Conservation (phyloP, 2,113 vertebrate genomes). For the Physeter macrocephalus region DNA sequence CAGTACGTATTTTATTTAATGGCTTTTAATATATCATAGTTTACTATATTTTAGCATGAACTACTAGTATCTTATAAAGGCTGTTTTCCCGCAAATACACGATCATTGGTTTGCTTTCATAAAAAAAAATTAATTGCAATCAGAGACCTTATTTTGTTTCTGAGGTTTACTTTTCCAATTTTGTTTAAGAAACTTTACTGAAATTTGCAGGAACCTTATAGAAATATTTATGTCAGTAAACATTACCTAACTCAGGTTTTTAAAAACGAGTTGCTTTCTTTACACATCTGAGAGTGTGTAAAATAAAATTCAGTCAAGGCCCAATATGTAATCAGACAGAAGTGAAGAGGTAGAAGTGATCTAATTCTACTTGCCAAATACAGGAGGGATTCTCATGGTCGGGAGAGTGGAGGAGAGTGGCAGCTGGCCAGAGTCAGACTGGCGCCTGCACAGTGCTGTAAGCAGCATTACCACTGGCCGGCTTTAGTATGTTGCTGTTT, state of each 20-base stretch:
- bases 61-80: not conserved
- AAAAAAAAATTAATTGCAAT: not conserved
- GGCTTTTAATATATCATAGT: not conserved
- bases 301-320: not conserved
- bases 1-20: not conserved
- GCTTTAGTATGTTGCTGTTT: not conserved
- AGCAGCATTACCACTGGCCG: not conserved
- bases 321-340: not conserved
- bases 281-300: not conserved
- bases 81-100: not conserved
- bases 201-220: constrained; percentile 13
- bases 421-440: not conserved
- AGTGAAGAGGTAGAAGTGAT: not conserved
- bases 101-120: constrained; percentile 8
- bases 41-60: not conserved
- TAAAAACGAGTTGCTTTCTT: not conserved
- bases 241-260: not conserved
- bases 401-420: not conserved
- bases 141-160: constrained; percentile 21
- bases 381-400: not conserved
- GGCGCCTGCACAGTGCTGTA: not conserved
- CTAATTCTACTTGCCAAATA: not conserved
- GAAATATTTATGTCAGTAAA: not conserved
- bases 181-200: constrained; percentile 11
- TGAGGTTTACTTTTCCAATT: not conserved